phyloP scores from a whole-genome alignment of 2,888 invertebrate species.

The Drosophila cognata region DNA sequence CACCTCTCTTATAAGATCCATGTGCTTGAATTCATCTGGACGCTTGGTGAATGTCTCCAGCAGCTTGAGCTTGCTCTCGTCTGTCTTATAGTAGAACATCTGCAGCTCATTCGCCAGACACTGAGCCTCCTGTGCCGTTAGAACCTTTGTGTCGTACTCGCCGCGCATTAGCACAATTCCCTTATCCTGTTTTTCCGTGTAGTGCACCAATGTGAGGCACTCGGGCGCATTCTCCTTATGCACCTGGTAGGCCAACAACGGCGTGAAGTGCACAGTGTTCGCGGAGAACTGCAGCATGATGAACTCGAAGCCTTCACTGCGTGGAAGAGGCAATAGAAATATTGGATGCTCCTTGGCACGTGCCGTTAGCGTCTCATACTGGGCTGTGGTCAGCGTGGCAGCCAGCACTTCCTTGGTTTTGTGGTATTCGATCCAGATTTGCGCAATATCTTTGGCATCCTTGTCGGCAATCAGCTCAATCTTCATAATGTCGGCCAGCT shows the following conservation, averaged over 20 bases:
- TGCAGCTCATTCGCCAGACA: conserved; percentile 94
- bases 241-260: conserved; percentile 93
- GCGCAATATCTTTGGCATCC: conserved; percentile 89
- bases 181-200: conserved; percentile 90
- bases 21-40: conserved; percentile 92
- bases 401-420: conserved; percentile 91
- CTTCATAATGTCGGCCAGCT: conserved; percentile 91
- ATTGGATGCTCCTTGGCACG: conserved; percentile 88
- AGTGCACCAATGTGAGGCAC: conserved; percentile 92
- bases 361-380: conserved; percentile 87
- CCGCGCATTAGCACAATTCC: conserved; percentile 93
- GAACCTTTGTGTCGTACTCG: conserved; percentile 92
- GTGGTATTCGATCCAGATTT: conserved; percentile 93
- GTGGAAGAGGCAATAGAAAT: conserved; percentile 92
- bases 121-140: conserved; percentile 92
- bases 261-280: conserved; percentile 92
- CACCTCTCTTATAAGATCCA: conserved; percentile 91
- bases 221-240: conserved; percentile 96
- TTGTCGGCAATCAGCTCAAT: conserved; percentile 90
- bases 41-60: conserved; percentile 89
- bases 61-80: conserved; percentile 87
- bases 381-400: conserved; percentile 88
- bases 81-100: conserved; percentile 91
- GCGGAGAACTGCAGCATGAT: conserved; percentile 91
- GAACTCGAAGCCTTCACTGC: conserved; percentile 94